phyloP scores from a whole-genome alignment of 2,797 vertebrate species.

The Staurois parvus region DNA sequence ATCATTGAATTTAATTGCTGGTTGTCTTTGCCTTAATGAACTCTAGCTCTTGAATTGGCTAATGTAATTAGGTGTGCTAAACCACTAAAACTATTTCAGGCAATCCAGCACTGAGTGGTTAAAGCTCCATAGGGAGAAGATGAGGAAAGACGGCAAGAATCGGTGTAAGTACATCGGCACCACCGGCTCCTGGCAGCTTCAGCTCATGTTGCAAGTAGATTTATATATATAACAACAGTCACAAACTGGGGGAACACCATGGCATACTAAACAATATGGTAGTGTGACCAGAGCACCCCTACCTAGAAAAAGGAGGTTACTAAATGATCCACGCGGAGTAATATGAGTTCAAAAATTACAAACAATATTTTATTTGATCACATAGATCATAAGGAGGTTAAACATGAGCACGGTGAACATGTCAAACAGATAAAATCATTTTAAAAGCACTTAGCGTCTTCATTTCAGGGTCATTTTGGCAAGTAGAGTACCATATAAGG shows the following conservation, averaged over 20 bases:
- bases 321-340: no score
- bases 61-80: slow-evolving; percentile 56
- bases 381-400: no score
- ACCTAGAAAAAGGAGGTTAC: no score
- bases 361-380: no score
- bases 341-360: no score
- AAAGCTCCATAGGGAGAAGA: slow-evolving; percentile 43
- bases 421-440: no score
- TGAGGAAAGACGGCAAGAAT: slow-evolving; percentile 8
- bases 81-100: slow-evolving; percentile 50
- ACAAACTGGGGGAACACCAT: background rate
- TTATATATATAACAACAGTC: background rate
- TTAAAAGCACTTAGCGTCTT: no score
- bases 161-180: background rate
- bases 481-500: no score
- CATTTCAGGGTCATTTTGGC: no score
- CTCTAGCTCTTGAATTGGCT: slow-evolving; percentile 54
- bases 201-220: background rate
- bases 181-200: background rate
- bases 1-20: slow-evolving; percentile 60
- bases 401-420: no score
- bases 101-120: slow-evolving; percentile 20
- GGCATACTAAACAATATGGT: no score
- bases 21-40: slow-evolving; percentile 59
- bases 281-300: no score